Base-by-base conservation (phyloP, 2,113 vertebrate genomes). In the Ochotona curzoniae region DNA sequence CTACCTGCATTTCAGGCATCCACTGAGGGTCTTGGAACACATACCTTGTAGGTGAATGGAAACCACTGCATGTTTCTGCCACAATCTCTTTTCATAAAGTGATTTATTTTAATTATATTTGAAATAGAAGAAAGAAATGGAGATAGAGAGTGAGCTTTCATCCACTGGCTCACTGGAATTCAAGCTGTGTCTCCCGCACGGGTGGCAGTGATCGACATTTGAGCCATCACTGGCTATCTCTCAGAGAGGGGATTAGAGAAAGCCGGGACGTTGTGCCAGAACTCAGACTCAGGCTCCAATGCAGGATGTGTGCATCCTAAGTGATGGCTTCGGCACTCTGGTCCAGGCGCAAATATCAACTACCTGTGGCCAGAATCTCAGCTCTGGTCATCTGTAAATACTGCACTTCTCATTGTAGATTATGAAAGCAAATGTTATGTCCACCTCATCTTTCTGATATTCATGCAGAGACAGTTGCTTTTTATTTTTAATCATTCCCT, bases 401-500 rank as follows among this genome's bases (percentile, higher is more conserved):
- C 5, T 94, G 4, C 8, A 61, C 38, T 89, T 81, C 35, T 90
- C 86, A 79, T 83, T 30, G 17, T 2, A 84, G 47, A 92, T 47
- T 66, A 66, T 71, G 71, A 87, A 93, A 78, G 38, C 57, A 86
- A 83, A 30, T 80, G 25, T 67, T 66, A 70, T 73, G 49, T 74
- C 67, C 60, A 66, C 51, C 51, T 93, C 66, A 84, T 75, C 30
- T 44, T 71, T 92, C 28, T 83, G 44, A 66, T 44, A 30, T 83
- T 76, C 61, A 73, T 83, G 32, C 21, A 89, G 49, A 74, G 21
- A 81, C 5, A 54, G 81, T 38, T 92, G 83, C 13, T 66, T 84
- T 93, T 90, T 82, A 30, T 35, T 90, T 93, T 84, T 90, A 73
- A 51, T 92, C 90, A 51, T 54, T 70, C 38, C 32, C 10, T 73